These are phyloP conservation scores for Lasioglossum baleicum DNA, from an alignment of 1,140 invertebrate genomes.

Conservation along the genomic window DNA sequence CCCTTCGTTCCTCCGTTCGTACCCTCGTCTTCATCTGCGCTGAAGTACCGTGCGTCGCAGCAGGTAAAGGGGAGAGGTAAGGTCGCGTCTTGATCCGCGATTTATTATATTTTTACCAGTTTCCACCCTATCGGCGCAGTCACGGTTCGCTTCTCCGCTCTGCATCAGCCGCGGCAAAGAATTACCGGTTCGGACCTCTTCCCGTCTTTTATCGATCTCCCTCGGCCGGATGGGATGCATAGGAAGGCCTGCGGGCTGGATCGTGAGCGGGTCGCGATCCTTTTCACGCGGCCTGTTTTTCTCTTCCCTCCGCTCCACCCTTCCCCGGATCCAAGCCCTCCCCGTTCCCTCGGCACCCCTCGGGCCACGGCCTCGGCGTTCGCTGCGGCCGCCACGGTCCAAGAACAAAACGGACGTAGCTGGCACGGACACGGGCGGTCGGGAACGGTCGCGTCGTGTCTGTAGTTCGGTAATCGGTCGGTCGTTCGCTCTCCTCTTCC, in stretches of 20 bases:
- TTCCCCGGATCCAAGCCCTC: too few species aligned
- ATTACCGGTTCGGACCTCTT: conserved; percentile 32
- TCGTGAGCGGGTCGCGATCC: conserved; percentile 36
- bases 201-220: conserved; percentile 37
- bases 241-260: conserved; percentile 9
- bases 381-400: background rate
- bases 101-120: conserved; percentile 17
- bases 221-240: conserved; percentile 16
- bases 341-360: too few species aligned
- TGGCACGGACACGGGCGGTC: background rate
- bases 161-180: conserved; percentile 6
- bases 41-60: background rate
- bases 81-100: background rate
- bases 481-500: conserved; percentile 2
- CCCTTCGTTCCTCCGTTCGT: background rate
- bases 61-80: background rate
- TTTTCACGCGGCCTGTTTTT: conserved; percentile 38
- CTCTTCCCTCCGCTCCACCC: background rate
- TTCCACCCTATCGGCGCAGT: conserved; percentile 1
- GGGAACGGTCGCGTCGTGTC: background rate
- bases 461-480: background rate
- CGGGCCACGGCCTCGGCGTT: too few species aligned
- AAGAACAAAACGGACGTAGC: conserved; percentile 24
- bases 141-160: conserved; percentile 23
- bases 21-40: background rate